A percentile compares a stretch with the other conserved stretches of the same genome.
phyloP scores from a whole-genome alignment of 2,888 invertebrate species.

The Hybos culiciformis region DNA sequence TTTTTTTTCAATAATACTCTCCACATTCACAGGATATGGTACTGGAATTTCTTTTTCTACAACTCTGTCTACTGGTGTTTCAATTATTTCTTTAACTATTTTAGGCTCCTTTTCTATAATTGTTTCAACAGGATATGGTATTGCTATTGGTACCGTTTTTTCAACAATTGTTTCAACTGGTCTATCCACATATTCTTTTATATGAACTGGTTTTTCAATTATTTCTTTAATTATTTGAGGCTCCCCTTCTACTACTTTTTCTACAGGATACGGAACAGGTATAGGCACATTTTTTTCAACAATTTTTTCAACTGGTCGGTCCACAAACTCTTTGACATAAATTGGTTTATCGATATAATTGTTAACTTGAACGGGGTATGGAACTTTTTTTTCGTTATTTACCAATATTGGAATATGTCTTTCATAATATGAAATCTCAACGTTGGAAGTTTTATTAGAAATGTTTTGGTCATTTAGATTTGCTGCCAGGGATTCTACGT shows the following conservation, averaged over 20 bases:
- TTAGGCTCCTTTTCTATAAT: too few relatives aligned
- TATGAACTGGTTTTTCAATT: slow-evolving; percentile 10
- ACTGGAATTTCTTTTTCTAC: slow-evolving; percentile 20
- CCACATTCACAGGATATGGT: too few relatives aligned
- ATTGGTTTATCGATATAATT: too few relatives aligned
- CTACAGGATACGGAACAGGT: slow-evolving; percentile 26
- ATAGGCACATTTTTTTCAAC: slow-evolving; percentile 18
- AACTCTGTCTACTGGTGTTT: slow-evolving; percentile 38
- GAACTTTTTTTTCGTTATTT: too few relatives aligned
- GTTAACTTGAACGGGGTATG: too few relatives aligned
- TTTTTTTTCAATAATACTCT: neutral
- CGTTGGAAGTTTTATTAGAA: slow-evolving; percentile 11
- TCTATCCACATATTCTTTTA: slow-evolving; percentile 42
- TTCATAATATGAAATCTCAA: too few relatives aligned
- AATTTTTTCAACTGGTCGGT: slow-evolving; percentile 22
- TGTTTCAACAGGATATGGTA: slow-evolving; percentile 36
- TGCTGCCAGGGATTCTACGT: too few relatives aligned
- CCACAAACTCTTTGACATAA: slow-evolving; percentile 24
- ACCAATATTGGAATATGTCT: too few relatives aligned
- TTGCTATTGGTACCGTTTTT: slow-evolving; percentile 27
- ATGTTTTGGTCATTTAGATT: slow-evolving; percentile 38
- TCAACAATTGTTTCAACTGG: slow-evolving; percentile 33
- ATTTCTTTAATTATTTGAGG: neutral
- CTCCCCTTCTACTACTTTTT: slow-evolving; percentile 14
- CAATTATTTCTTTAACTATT: slow-evolving; percentile 41